Evolutionary conservation across 1,140 invertebrate species (phyloP).

Genomic region (Cyclina sinensis): DNA sequence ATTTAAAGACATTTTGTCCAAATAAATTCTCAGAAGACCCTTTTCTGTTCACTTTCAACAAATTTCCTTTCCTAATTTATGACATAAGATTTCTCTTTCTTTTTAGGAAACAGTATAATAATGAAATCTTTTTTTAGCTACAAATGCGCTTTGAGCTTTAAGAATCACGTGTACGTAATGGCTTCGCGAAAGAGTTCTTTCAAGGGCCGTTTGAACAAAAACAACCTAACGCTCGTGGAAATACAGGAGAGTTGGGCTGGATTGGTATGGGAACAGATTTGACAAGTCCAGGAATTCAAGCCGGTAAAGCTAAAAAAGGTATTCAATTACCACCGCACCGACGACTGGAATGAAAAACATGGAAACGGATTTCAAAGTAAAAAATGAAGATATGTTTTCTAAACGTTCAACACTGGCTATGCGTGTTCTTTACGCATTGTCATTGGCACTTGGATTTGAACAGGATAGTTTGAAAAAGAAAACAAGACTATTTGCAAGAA

Average conservation of each 20-base stretch:
- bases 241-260: conserved; percentile 64
- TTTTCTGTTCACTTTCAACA: no score
- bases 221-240: conserved; percentile 42
- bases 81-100: no score
- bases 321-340: conserved; percentile 37
- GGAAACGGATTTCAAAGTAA: conserved; percentile 21
- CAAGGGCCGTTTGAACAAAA: conserved; percentile 32
- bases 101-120: no score
- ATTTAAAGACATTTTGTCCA: no score
- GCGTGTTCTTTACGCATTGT: conserved; percentile 63
- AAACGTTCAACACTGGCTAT: conserved; percentile 15
- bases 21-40: no score
- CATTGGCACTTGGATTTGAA: conserved; percentile 61
- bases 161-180: no score
- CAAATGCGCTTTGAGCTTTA: no score
- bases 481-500: conserved; percentile 5
- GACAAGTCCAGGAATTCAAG: conserved; percentile 19
- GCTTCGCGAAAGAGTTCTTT: conserved; percentile 60
- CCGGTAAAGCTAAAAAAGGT: conserved; percentile 50
- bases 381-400: conserved; percentile 34
- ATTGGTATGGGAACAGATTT: conserved; percentile 51
- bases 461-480: background rate
- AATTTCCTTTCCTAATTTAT: no score
- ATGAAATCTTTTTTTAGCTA: no score
- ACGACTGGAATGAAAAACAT: background rate